Conservation (phyloP, 2,113 vertebrate genomes). For the Ictalurus furcatus region DNA sequence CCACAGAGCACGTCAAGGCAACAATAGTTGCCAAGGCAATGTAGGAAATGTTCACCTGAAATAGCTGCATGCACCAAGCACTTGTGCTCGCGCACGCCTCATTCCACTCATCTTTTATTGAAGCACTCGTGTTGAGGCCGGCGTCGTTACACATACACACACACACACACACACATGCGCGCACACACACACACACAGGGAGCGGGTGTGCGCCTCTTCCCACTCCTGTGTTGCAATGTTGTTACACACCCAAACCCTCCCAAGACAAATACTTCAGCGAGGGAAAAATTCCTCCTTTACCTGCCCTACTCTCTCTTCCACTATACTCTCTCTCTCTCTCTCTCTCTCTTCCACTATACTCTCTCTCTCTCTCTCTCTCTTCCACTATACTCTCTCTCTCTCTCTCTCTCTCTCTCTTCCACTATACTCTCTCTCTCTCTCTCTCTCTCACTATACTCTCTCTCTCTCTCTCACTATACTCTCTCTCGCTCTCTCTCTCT, state of each 20-base stretch:
- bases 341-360: not conserved
- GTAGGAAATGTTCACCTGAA: slow-evolving; percentile 55
- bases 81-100: slow-evolving; percentile 14
- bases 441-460: not conserved
- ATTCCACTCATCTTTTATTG: slow-evolving; percentile 41
- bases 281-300: slow-evolving; percentile 18
- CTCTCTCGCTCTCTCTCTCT: not conserved
- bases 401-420: not conserved
- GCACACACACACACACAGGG: slow-evolving; percentile 21
- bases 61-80: slow-evolving; percentile 41
- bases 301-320: not conserved
- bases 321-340: not conserved
- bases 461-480: no score
- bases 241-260: slow-evolving; percentile 57
- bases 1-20: slow-evolving; percentile 37
- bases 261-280: slow-evolving; percentile 51
- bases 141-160: not conserved
- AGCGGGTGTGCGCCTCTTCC: slow-evolving; percentile 29
- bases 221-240: slow-evolving; percentile 47
- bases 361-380: not conserved
- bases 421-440: not conserved
- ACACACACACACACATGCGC: slow-evolving; percentile 1
- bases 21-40: slow-evolving; percentile 51
- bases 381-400: not conserved
- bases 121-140: slow-evolving; percentile 29